phyloP scores from a whole-genome alignment of 2,797 vertebrate species.

The Brachyalestes nurse region DNA sequence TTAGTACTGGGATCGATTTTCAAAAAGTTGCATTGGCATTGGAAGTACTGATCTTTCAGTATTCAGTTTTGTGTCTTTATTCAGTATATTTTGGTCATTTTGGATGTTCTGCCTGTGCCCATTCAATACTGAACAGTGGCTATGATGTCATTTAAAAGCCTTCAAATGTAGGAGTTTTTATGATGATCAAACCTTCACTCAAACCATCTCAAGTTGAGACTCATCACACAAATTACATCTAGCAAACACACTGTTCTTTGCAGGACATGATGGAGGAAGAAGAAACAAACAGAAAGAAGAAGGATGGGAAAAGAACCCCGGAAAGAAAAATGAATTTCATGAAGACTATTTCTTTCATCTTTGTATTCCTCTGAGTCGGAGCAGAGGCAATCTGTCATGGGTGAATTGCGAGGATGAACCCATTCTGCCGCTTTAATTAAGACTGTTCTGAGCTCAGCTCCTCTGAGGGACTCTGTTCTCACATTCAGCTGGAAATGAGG shows the following conservation, averaged over 20 bases:
- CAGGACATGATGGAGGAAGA: constrained; percentile 26
- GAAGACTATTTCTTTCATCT: constrained; percentile 26
- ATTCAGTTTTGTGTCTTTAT: too few species aligned
- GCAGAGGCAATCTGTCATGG: constrained; percentile 69
- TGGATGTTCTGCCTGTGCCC: too few species aligned
- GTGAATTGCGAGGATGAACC: constrained; percentile 63
- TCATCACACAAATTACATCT: too few species aligned
- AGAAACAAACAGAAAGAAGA: background rate
- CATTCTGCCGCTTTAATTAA: constrained; percentile 63
- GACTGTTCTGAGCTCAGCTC: constrained; percentile 62
- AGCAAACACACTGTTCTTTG: background rate
- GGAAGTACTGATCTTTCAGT: too few species aligned
- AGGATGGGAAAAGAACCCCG: constrained; percentile 37
- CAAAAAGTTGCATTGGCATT: too few species aligned
- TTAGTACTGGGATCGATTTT: too few species aligned
- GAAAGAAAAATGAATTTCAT: constrained; percentile 44
- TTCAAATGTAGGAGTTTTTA: too few species aligned
- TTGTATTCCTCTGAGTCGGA: constrained; percentile 34
- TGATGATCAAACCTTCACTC: too few species aligned
- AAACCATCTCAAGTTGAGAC: too few species aligned
- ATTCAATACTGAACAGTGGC: too few species aligned
- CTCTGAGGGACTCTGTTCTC: constrained; percentile 35
- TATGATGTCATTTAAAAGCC: too few species aligned
- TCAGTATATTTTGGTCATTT: too few species aligned
- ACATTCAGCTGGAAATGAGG: constrained; percentile 20